Conservation (phyloP, 1,140 invertebrate genomes). For the Orchesella cincta region DNA sequence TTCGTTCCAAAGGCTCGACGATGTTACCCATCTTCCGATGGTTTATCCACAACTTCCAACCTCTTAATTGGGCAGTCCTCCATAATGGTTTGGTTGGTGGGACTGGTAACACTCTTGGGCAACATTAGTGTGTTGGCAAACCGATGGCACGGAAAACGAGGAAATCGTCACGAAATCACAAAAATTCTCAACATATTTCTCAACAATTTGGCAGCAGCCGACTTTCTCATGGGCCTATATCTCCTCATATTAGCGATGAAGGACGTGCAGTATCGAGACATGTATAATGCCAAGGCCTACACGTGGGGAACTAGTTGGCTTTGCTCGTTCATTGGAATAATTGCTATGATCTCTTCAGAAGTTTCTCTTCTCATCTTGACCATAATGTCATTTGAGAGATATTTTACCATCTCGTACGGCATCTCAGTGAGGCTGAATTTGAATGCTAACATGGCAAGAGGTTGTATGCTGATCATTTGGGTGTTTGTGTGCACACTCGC, state of each 20-base stretch:
- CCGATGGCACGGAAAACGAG: conserved; percentile 61
- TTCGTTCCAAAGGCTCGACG: conserved; percentile 65
- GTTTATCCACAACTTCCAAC: conserved; percentile 69
- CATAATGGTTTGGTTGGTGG: conserved; percentile 72
- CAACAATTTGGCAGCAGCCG: conserved; percentile 73
- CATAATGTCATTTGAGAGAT: conserved; percentile 75
- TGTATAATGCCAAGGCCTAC: conserved; percentile 66
- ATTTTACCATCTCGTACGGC: conserved; percentile 69
- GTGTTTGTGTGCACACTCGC: conserved; percentile 65
- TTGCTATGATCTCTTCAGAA: conserved; percentile 71
- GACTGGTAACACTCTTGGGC: conserved; percentile 65
- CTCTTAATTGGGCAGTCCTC: conserved; percentile 66
- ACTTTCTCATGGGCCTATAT: conserved; percentile 78
- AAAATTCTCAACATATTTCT: conserved; percentile 65
- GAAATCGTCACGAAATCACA: conserved; percentile 60
- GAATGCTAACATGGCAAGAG: conserved; percentile 61
- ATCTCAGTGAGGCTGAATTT: conserved; percentile 64
- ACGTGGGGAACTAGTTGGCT: conserved; percentile 71
- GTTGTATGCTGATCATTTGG: conserved; percentile 66
- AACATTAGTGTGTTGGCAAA: conserved; percentile 71
- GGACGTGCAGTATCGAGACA: conserved; percentile 66
- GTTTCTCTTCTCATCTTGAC: conserved; percentile 74
- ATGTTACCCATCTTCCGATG: conserved; percentile 70
- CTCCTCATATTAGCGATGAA: conserved; percentile 69
- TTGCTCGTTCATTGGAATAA: conserved; percentile 65